These are phyloP conservation scores for Drosophila pseudoobscura DNA, from an alignment of 1,140 invertebrate species.

Conservation along the genomic window DNA sequence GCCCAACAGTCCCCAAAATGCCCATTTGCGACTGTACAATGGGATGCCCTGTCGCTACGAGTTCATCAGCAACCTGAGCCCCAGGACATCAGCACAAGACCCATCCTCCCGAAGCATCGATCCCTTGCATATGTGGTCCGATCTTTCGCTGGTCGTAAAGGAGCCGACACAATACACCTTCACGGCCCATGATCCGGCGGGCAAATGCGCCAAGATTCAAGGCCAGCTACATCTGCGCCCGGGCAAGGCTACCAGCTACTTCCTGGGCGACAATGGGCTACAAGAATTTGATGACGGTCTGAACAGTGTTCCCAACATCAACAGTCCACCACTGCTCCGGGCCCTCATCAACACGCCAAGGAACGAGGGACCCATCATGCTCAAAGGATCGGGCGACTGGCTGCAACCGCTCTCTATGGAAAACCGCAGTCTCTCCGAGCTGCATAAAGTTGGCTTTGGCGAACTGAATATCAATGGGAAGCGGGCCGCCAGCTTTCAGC, in stretches of 20 bases:
- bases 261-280: conserved; percentile 37
- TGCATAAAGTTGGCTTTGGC: conserved; percentile 83
- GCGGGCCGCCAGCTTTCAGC: conserved; percentile 61
- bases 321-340: conserved; percentile 35
- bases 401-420: conserved; percentile 2
- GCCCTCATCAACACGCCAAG: conserved; percentile 57
- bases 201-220: conserved; percentile 45
- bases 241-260: conserved; percentile 84
- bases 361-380: conserved; percentile 42
- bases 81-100: not conserved
- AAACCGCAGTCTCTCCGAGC: conserved; percentile 66
- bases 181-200: conserved; percentile 14
- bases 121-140: conserved; percentile 61
- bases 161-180: conserved; percentile 34
- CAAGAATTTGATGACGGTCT: conserved; percentile 63
- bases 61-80: conserved; percentile 29
- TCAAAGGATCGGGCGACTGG: conserved; percentile 11
- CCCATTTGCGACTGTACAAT: conserved; percentile 90
- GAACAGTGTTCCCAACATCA: conserved; percentile 21
- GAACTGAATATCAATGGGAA: conserved; percentile 76
- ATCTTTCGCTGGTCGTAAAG: conserved; percentile 31
- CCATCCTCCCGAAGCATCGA: conserved; percentile 21
- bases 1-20: conserved; percentile 84
- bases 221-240: conserved; percentile 51
- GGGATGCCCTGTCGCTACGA: conserved; percentile 84